Conservation (phyloP, 2,888 invertebrate species). For the Acanthosoma haemorrhoidale region DNA sequence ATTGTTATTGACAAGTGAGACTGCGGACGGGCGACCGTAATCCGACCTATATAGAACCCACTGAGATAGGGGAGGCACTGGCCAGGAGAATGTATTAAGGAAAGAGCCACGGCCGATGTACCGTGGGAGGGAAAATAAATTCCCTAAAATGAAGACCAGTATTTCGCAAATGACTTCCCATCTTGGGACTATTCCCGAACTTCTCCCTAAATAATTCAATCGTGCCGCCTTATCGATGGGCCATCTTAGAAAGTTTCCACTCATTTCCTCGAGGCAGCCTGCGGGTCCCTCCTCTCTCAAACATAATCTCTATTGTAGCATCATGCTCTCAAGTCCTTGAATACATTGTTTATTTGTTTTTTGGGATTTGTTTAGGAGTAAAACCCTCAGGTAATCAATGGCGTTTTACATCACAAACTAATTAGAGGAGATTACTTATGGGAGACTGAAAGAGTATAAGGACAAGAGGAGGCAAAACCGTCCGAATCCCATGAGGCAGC, state of each 20-base stretch:
- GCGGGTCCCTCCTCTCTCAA: too few species aligned
- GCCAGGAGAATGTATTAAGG: not conserved
- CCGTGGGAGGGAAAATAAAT: not conserved
- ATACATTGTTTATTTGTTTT: too few species aligned
- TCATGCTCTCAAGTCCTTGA: too few species aligned
- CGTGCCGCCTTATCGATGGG: not conserved
- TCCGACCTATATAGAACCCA: slow-evolving; percentile 8
- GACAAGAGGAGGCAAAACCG: too few species aligned
- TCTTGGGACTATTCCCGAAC: not conserved
- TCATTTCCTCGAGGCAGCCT: slow-evolving; percentile 1
- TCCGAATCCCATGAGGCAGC: too few species aligned
- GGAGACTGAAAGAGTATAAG: too few species aligned
- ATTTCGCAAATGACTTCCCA: slow-evolving; percentile 2
- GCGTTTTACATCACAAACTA: too few species aligned
- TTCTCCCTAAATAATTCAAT: slow-evolving; percentile 5
- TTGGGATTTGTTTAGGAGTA: too few species aligned
- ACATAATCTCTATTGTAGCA: too few species aligned
- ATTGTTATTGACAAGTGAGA: not conserved
- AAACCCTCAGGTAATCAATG: too few species aligned
- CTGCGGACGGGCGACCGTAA: not conserved
- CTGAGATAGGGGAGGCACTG: not conserved
- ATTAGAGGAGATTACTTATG: too few species aligned
- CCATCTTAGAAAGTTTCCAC: not conserved
- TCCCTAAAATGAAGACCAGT: not conserved
- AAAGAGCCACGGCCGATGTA: not conserved